These are phyloP conservation scores for Furcifer pardalis DNA, from an alignment of 2,797 vertebrate species.

Conservation along the genomic window DNA sequence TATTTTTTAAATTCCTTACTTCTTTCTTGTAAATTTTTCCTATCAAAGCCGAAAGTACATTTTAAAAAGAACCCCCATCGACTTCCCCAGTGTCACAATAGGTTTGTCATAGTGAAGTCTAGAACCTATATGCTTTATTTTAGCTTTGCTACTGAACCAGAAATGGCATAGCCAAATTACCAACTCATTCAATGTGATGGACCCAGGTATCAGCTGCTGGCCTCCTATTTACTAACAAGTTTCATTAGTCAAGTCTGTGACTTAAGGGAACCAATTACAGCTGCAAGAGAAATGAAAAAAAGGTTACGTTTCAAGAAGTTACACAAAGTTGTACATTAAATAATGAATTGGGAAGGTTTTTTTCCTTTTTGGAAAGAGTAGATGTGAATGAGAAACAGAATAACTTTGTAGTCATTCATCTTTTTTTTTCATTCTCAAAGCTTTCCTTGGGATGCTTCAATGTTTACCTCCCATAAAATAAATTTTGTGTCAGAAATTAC, in stretches of 20 bases:
- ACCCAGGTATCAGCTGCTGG: background rate
- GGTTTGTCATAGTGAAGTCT: background rate
- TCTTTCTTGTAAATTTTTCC: background rate
- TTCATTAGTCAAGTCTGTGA: background rate
- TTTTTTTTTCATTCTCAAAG: constrained; percentile 38
- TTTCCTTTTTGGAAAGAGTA: background rate
- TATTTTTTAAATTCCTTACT: no score
- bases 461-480: constrained; percentile 69
- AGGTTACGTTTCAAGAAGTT: background rate
- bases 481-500: no score
- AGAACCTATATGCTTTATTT: background rate
- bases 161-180: background rate
- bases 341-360: background rate
- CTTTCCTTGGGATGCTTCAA: constrained; percentile 69
- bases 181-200: background rate
- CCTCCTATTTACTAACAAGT: no score
- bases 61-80: background rate
- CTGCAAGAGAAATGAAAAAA: background rate
- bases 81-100: background rate
- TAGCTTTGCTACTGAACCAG: background rate
- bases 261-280: background rate
- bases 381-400: constrained; percentile 16
- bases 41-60: background rate
- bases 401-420: background rate
- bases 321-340: no score